Evolutionary conservation across 2,797 vertebrate genomes (phyloP).

Genomic region (Mormyrus proboscirostris): DNA sequence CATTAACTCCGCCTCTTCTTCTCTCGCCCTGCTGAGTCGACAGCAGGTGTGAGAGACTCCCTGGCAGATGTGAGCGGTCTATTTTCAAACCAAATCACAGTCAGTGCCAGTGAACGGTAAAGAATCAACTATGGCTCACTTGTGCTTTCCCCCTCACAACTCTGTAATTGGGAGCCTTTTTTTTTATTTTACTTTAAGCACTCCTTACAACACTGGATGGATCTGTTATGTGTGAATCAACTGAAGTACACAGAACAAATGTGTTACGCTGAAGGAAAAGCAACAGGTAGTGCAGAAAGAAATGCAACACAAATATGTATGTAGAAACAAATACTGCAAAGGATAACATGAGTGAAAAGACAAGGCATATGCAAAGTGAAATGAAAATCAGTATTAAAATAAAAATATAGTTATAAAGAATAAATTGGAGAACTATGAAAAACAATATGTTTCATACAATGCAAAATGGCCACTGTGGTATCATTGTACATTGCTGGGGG

Average conservation of each 20-base stretch:
- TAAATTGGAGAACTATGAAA: neutral
- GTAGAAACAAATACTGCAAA: neutral
- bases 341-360: neutral
- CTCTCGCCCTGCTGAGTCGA: slow-evolving; percentile 9
- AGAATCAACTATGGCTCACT: neutral
- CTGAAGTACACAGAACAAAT: neutral
- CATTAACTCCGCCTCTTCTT: slow-evolving; percentile 17
- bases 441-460: neutral
- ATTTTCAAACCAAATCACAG: neutral
- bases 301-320: neutral
- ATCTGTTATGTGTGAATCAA: neutral
- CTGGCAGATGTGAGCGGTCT: slow-evolving; percentile 6
- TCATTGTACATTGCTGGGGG: neutral
- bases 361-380: neutral
- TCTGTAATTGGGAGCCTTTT: neutral
- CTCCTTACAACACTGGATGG: neutral
- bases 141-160: neutral
- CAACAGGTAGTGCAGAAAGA: neutral
- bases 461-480: neutral
- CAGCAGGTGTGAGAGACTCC: slow-evolving; percentile 18
- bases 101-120: neutral
- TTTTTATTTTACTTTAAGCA: neutral
- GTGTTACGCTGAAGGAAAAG: neutral
- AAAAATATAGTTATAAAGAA: neutral
- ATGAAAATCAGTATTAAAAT: neutral